Conservation (phyloP, 2,888 invertebrate species). For the Cataglyphis cursor region DNA sequence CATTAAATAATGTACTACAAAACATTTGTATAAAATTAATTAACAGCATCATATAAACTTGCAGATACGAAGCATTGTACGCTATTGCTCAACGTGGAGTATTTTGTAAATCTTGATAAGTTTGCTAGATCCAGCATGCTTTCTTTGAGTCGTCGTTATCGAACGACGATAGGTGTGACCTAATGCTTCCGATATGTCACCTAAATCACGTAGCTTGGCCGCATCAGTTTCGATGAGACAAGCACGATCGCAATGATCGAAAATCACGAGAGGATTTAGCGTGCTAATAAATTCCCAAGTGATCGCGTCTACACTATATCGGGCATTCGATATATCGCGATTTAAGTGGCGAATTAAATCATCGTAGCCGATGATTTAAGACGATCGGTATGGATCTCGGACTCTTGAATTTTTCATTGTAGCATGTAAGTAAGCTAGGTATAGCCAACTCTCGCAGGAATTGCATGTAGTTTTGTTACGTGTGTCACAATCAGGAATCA, state of each 20-base stretch:
- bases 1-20: no score
- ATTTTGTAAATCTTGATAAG: conserved; percentile 2
- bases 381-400: conserved; percentile 58
- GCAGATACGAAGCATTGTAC: not conserved
- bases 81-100: not conserved
- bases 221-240: not conserved
- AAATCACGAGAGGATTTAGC: conserved; percentile 29
- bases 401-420: conserved; percentile 55
- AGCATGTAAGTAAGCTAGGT: not conserved
- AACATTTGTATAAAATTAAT: conserved; percentile 2
- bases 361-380: conserved; percentile 68
- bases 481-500: conserved; percentile 11
- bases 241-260: conserved; percentile 42
- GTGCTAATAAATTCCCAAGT: conserved; percentile 60
- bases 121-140: not conserved
- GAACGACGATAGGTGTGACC: conserved; percentile 17
- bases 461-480: conserved; percentile 42
- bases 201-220: conserved; percentile 21
- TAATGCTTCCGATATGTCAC: conserved; percentile 33
- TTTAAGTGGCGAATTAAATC: conserved; percentile 70
- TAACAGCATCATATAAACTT: not conserved
- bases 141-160: conserved; percentile 1
- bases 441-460: conserved; percentile 40
- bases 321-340: conserved; percentile 61
- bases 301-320: conserved; percentile 60